A percentile compares a stretch with the other conserved stretches of the same genome.
Evolutionary conservation across 2,888 invertebrate genomes (phyloP).

Genomic region (Venusia cambrica): DNA sequence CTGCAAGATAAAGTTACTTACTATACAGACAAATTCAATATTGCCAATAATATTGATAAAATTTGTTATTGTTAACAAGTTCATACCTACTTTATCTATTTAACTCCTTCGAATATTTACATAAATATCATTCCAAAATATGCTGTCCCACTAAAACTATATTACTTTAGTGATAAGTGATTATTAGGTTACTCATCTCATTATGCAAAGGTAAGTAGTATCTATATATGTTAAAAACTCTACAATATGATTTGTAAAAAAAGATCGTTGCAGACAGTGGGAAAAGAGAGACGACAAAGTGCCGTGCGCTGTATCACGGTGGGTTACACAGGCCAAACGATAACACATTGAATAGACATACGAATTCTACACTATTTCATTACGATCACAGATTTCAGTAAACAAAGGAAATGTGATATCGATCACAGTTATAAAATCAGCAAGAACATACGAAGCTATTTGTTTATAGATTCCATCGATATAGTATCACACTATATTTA

Average conservation of each 20-base stretch:
- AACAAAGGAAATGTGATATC: constrained; percentile 66
- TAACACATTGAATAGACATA: constrained; percentile 46
- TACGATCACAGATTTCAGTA: constrained; percentile 74
- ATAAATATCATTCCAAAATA: constrained; percentile 69
- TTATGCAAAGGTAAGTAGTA: constrained; percentile 27
- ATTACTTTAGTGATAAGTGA: constrained; percentile 28
- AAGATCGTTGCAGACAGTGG: constrained; percentile 18
- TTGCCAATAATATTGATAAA: constrained; percentile 51
- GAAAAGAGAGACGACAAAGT: constrained; percentile 18
- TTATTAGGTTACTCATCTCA: constrained; percentile 28
- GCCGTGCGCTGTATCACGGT: constrained; percentile 36
- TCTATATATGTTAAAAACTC: constrained; percentile 10
- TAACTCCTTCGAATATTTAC: constrained; percentile 55
- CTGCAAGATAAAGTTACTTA: constrained; percentile 16
- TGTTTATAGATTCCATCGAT: constrained; percentile 42
- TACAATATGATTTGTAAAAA: constrained; percentile 6
- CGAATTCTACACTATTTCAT: constrained; percentile 58
- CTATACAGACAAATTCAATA: constrained; percentile 27
- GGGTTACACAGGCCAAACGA: constrained; percentile 66
- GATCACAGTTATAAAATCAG: constrained; percentile 58
- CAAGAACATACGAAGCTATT: constrained; percentile 43
- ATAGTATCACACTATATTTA: constrained; percentile 49
- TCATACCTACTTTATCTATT: constrained; percentile 55
- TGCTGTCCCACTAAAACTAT: constrained; percentile 48
- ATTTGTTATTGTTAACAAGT: constrained; percentile 64